phyloP scores from a whole-genome alignment of 2,888 invertebrate genomes.

The Archaeoteleia sp. region DNA sequence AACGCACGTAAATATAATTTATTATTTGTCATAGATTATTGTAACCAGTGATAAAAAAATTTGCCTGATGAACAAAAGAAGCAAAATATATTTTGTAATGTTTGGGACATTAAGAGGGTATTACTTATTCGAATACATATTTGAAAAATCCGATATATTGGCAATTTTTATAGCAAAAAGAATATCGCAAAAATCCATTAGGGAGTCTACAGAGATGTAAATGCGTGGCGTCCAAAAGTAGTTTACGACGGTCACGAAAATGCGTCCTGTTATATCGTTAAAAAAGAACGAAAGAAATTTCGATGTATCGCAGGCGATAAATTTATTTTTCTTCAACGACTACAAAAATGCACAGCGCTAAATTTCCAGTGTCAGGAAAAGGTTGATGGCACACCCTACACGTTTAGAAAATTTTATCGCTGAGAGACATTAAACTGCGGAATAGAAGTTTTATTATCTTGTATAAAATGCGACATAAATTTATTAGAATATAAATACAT shows the following conservation, averaged over 20 bases:
- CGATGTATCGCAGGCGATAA: constrained; percentile 34
- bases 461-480: constrained; percentile 47
- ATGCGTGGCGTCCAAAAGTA: constrained; percentile 41
- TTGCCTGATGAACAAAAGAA: no score
- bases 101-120: constrained; percentile 5
- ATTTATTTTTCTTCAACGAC: constrained; percentile 40
- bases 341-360: constrained; percentile 34
- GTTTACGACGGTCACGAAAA: constrained; percentile 50
- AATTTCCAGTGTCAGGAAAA: constrained; percentile 36
- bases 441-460: constrained; percentile 44
- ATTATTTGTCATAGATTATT: no score
- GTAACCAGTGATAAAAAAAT: no score
- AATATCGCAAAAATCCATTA: constrained; percentile 48
- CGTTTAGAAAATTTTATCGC: constrained; percentile 44
- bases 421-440: constrained; percentile 26
- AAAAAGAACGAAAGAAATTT: constrained; percentile 37
- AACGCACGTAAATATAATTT: no score
- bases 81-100: no score
- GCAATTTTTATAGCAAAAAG: constrained; percentile 24
- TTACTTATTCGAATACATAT: neutral
- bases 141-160: constrained; percentile 18
- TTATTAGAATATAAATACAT: constrained; percentile 24
- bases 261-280: constrained; percentile 25
- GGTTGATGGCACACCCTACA: constrained; percentile 28
- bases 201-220: constrained; percentile 24